Conservation (phyloP, 2,888 invertebrate genomes). For the Agonum fuliginosum region DNA sequence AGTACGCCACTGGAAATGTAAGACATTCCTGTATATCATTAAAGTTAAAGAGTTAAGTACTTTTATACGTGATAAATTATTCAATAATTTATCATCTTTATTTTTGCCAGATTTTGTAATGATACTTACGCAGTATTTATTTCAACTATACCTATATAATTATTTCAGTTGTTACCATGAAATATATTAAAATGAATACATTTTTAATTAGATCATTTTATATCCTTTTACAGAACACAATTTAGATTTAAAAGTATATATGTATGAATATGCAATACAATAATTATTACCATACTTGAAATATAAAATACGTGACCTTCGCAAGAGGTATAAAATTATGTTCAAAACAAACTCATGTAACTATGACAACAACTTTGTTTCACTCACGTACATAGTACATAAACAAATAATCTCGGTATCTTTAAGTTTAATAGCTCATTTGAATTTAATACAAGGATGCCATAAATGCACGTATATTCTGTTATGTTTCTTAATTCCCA, state of each 20-base stretch:
- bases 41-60: not conserved
- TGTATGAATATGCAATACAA: not conserved
- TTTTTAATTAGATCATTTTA: conserved; percentile 13
- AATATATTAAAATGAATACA: not conserved
- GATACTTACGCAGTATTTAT: conserved; percentile 1
- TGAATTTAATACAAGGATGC: conserved; percentile 8
- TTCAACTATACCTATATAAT: not conserved
- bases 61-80: conserved; percentile 27
- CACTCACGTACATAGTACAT: too few relatives aligned
- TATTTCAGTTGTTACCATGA: not conserved
- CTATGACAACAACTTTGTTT: too few relatives aligned
- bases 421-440: not conserved
- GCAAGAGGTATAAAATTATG: conserved; percentile 8
- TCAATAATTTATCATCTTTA: conserved; percentile 26
- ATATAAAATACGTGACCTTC: conserved; percentile 25
- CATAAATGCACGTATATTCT: too few relatives aligned
- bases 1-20: not conserved
- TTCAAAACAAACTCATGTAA: not conserved
- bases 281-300: conserved; percentile 2
- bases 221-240: too few relatives aligned
- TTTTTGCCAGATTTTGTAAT: conserved; percentile 18
- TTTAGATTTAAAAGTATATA: too few relatives aligned
- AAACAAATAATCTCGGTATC: not conserved
- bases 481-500: too few relatives aligned
- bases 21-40: not conserved